Conservation (phyloP, 2,113 vertebrate genomes). For the Shinisaurus crocodilurus region DNA sequence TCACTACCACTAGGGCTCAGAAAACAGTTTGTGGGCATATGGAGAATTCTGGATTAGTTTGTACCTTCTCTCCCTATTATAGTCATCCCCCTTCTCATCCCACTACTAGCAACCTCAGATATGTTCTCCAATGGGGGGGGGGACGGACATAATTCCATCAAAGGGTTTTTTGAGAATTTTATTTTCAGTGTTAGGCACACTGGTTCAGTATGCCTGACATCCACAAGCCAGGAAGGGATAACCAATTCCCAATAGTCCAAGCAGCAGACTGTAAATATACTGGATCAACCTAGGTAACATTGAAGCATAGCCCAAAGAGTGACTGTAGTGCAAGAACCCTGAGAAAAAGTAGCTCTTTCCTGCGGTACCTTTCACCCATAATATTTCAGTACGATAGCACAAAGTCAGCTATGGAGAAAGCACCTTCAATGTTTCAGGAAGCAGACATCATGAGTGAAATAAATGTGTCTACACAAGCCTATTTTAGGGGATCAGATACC, state of each 20-base stretch:
- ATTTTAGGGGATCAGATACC: background rate
- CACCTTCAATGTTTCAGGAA: background rate
- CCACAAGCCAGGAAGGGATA: background rate
- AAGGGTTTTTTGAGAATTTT: background rate
- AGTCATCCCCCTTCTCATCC: background rate
- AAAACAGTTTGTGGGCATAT: background rate
- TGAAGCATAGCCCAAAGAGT: background rate
- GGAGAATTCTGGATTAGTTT: background rate
- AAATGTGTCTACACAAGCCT: background rate
- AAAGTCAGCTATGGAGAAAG: background rate
- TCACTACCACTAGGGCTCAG: background rate
- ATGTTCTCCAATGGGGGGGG: background rate
- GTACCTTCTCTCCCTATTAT: background rate
- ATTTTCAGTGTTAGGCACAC: background rate
- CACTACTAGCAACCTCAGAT: background rate
- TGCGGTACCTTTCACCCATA: too few relatives aligned
- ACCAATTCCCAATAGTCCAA: background rate
- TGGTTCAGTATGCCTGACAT: background rate
- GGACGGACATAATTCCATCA: background rate
- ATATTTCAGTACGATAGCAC: background rate
- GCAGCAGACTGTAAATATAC: background rate
- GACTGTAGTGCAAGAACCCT: background rate
- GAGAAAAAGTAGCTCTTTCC: background rate
- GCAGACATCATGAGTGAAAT: background rate
- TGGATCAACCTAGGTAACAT: background rate